Percentiles rank a stretch among this genome's conserved stretches.
These are phyloP conservation scores for Patella depressa DNA, from an alignment of 2,888 invertebrate species.

Conservation along the genomic window DNA sequence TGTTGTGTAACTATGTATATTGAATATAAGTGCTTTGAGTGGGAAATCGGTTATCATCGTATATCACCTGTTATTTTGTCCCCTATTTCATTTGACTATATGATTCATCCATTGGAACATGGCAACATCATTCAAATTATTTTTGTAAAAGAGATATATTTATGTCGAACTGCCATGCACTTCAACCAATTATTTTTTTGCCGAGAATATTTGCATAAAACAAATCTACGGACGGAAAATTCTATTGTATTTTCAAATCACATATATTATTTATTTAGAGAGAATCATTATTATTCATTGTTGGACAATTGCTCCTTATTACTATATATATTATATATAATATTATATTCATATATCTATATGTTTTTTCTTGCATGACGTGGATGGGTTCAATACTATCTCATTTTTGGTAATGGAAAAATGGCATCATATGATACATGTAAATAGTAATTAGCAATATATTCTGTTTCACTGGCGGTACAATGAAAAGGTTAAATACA, in stretches of 20 bases:
- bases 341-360: conserved; percentile 2
- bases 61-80: too few relatives aligned
- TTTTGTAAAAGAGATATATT: conserved; percentile 11
- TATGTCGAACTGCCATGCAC: background rate
- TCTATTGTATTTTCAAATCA: conserved; percentile 3
- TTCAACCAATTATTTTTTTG: conserved; percentile 9
- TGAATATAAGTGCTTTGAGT: conserved; percentile 10
- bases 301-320: background rate
- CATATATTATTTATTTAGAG: conserved; percentile 2
- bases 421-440: background rate
- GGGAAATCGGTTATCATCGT: conserved; percentile 8
- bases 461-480: background rate
- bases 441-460: background rate
- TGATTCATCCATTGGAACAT: background rate
- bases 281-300: background rate
- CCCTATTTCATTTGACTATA: too few relatives aligned
- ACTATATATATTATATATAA: conserved; percentile 7
- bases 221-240: background rate
- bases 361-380: conserved; percentile 1
- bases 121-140: conserved; percentile 13
- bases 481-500: background rate
- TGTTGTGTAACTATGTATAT: background rate
- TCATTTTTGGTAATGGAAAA: conserved; percentile 6
- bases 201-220: background rate
- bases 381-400: background rate